A percentile compares a stretch with the other conserved stretches of the same genome.
These are phyloP conservation scores for Acropora yongei DNA, from an alignment of 64 coral and sea anemone genomes.

Conservation along the genomic window DNA sequence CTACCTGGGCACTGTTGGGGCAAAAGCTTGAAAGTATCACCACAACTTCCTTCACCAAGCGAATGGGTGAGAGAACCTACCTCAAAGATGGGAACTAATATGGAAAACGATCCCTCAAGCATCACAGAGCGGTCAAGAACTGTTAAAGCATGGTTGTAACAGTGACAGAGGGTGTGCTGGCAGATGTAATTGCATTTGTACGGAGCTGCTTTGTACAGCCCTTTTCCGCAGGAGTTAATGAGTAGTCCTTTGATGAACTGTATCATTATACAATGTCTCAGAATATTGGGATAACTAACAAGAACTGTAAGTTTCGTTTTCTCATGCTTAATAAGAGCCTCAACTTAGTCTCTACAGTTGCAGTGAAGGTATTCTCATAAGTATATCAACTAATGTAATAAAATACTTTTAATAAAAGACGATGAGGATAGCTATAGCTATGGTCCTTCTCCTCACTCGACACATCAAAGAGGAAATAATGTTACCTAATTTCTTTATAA, in stretches of 20 bases:
- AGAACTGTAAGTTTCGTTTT: neutral
- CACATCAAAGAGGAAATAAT: too few relatives aligned
- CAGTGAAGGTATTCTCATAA: too few relatives aligned
- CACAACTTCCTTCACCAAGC: conserved; percentile 22
- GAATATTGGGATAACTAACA: too few relatives aligned
- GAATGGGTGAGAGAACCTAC: conserved; percentile 42
- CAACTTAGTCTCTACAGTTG: too few relatives aligned
- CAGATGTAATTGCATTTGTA: conserved; percentile 58
- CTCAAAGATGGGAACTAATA: conserved; percentile 35
- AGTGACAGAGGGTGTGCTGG: conserved; percentile 60
- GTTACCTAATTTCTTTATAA: too few relatives aligned
- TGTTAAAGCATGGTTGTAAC: conserved; percentile 62
- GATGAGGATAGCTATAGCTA: too few relatives aligned
- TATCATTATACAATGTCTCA: too few relatives aligned
- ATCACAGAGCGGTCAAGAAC: conserved; percentile 57
- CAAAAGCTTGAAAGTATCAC: conserved; percentile 14
- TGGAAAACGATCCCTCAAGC: conserved; percentile 44
- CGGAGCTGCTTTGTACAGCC: conserved; percentile 47
- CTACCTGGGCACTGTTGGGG: conserved; percentile 47
- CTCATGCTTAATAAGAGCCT: neutral
- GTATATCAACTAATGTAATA: too few relatives aligned
- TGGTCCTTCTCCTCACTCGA: too few relatives aligned
- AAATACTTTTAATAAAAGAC: too few relatives aligned
- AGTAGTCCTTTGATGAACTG: too few relatives aligned
- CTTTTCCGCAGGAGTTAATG: neutral